Evolutionary conservation across 2,797 vertebrate species (phyloP).

Genomic region (Anomalospiza imberbis): DNA sequence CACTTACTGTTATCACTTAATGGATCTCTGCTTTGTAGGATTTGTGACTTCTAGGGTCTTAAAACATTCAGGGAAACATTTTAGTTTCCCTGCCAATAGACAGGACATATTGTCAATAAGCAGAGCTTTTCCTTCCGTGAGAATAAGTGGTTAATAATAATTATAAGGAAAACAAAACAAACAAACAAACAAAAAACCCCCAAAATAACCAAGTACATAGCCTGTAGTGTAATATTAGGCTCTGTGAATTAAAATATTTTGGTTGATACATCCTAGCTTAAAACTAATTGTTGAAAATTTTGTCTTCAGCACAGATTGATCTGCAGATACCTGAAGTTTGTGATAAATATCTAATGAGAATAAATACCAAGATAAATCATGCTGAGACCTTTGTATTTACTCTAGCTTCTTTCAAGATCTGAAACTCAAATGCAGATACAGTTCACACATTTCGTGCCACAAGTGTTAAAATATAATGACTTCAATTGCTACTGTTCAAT

Average conservation of each 20-base stretch:
- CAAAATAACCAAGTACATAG: fast-evolving
- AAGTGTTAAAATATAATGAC: not conserved
- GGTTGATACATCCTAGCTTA: not conserved
- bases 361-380: not conserved
- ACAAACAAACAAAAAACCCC: not conserved
- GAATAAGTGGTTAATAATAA: not conserved
- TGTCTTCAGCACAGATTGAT: not conserved
- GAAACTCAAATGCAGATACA: not conserved
- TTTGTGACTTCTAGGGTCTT: not conserved
- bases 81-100: not conserved
- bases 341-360: not conserved
- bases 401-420: not conserved
- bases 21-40: not conserved
- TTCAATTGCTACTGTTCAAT: not conserved
- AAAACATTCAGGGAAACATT: not conserved
- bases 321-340: not conserved
- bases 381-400: not conserved
- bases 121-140: not conserved
- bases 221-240: not conserved
- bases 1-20: not conserved
- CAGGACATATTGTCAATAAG: not conserved
- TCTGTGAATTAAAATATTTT: not conserved
- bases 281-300: not conserved
- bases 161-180: not conserved
- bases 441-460: not conserved